phyloP scores from a whole-genome alignment of 2,113 vertebrate genomes.

The Lophochroa leadbeateri region DNA sequence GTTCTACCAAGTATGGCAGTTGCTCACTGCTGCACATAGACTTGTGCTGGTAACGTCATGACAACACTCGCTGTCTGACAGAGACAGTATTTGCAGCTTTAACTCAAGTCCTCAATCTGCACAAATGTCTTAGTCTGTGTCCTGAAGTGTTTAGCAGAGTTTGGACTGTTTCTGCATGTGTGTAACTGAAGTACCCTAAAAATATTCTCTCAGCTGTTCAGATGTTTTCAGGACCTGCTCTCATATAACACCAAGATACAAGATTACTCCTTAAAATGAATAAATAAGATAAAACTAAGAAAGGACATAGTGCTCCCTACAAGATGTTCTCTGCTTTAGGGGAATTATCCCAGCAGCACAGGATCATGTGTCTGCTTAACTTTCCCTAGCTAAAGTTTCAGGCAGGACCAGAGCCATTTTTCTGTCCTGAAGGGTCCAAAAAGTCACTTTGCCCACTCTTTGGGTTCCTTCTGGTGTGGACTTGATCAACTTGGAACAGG shows the following conservation, averaged over 20 bases:
- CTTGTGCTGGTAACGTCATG: neutral
- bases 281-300: neutral
- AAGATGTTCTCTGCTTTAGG: neutral
- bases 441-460: neutral
- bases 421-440: neutral
- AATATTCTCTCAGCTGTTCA: neutral
- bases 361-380: neutral
- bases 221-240: neutral
- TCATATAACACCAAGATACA: neutral
- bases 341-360: neutral
- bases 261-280: neutral
- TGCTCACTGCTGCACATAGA: neutral
- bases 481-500: neutral
- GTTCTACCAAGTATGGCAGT: neutral
- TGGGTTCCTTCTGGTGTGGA: neutral
- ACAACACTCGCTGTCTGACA: neutral
- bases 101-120: neutral
- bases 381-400: neutral
- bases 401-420: neutral
- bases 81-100: neutral
- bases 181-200: neutral
- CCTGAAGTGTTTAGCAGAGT: neutral
- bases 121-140: neutral
- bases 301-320: neutral
- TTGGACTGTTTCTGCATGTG: neutral